A percentile compares a stretch with the other conserved stretches of the same genome.
These are phyloP conservation scores for Stichodactyla mertensii DNA, from an alignment of 64 coral and sea anemone species.

Conservation along the genomic window DNA sequence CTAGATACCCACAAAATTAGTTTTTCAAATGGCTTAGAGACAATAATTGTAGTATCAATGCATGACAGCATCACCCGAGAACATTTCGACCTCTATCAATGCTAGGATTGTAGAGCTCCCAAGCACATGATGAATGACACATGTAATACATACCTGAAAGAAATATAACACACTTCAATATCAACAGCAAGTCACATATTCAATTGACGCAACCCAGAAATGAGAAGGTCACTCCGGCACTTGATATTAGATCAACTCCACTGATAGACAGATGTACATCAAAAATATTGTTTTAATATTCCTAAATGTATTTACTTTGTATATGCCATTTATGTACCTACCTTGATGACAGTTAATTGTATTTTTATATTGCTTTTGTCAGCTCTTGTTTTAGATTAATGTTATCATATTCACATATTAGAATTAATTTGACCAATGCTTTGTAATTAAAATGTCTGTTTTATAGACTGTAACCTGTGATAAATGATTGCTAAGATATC, in stretches of 20 bases:
- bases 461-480: background rate
- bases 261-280: background rate
- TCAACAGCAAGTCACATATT: background rate
- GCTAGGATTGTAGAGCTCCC: background rate
- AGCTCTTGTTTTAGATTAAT: background rate
- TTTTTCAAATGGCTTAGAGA: background rate
- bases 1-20: background rate
- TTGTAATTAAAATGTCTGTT: constrained; percentile 4
- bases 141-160: background rate
- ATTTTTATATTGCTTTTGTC: background rate
- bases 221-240: background rate
- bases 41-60: background rate
- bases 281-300: background rate
- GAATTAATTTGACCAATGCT: background rate
- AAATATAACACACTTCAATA: background rate
- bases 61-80: background rate
- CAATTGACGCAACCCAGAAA: background rate
- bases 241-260: background rate
- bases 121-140: constrained; percentile 6
- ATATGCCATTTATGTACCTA: background rate
- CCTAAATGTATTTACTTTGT: background rate
- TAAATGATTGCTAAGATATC: background rate
- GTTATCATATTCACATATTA: background rate
- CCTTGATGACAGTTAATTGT: background rate
- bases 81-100: background rate